Base-by-base conservation (phyloP, 2,113 vertebrate genomes). In the Heloderma charlesbogerti region DNA sequence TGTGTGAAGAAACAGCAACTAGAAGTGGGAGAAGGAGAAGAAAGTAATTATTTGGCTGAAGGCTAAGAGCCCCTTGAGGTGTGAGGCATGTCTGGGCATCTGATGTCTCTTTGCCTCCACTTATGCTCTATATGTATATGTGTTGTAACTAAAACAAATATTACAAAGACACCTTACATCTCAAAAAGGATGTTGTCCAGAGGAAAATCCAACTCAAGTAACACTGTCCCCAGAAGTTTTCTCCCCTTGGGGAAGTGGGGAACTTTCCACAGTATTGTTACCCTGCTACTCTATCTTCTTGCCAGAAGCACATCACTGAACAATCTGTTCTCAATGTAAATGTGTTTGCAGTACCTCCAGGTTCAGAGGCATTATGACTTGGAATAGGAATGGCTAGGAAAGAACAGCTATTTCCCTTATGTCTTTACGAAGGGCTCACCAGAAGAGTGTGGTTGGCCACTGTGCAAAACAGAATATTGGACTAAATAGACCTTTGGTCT, bases 291-390 rank as follows among this genome's bases (percentile, higher is more conserved):
- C 92, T 92, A 86, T 81, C 77, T 89, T 81, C 25, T 91, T 51
- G 45, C 15, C 45, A 82, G 18, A 78, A 88, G 72, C 4, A 43
- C 15, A 25, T 78, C 27, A 88, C 40, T 15, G 18, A 78, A 60
- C 69, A 72, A 60, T 84, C 80, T 93, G 63, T 89, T 71, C 89
- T 69, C 27, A 93, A 91, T 18, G 45, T 85, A 91, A 91, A 63
- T 66, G 25, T n/a, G 40, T 5, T 74, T 93, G 69, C 92, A 93
- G 3, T 15, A 16, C 34, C 13, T 34, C 10, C 34, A 16, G 71
- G n/a, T 67, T 57, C 25, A 67, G 37, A 67, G 60, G 13, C 3
- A 27, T 27, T 43, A 10, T 40, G n/a, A 15, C 9, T 29, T 57
- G 40, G n/a, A 40, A 4, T 66, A 63, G 12, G 12, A 66, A n/a